Evolutionary conservation across 2,113 vertebrate genomes (phyloP).

Genomic region (Mionectes macconnelli): DNA sequence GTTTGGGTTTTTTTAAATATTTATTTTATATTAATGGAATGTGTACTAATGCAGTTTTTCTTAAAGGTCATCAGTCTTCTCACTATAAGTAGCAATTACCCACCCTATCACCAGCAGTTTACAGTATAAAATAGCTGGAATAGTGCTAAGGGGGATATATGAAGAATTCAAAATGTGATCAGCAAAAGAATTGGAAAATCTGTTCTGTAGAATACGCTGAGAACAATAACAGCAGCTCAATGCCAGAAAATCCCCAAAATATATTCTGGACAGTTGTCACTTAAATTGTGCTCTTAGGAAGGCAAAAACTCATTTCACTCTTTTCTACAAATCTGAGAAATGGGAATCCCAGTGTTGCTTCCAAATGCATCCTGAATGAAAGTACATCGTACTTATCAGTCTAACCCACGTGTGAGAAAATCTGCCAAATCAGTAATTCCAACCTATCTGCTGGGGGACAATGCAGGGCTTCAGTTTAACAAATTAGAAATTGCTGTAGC

Average conservation of each 20-base stretch:
- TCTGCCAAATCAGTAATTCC: slow-evolving; percentile 64
- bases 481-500: slow-evolving; percentile 38
- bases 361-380: slow-evolving; percentile 5
- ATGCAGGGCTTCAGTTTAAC: slow-evolving; percentile 14
- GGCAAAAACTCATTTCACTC: neutral
- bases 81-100: neutral
- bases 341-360: neutral
- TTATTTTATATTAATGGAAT: neutral
- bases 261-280: neutral
- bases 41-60: neutral
- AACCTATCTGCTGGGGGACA: slow-evolving; percentile 25
- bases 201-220: neutral
- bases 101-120: neutral
- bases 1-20: too few relatives aligned
- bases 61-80: neutral
- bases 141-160: neutral
- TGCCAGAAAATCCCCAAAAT: neutral
- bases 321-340: neutral
- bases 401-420: slow-evolving; percentile 52
- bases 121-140: neutral
- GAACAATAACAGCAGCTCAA: neutral
- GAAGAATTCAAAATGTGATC: neutral
- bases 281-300: neutral
- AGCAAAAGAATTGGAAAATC: neutral
- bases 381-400: slow-evolving; percentile 45